Conservation (phyloP, 2,797 vertebrate genomes). For the Eulemur rubriventer region DNA sequence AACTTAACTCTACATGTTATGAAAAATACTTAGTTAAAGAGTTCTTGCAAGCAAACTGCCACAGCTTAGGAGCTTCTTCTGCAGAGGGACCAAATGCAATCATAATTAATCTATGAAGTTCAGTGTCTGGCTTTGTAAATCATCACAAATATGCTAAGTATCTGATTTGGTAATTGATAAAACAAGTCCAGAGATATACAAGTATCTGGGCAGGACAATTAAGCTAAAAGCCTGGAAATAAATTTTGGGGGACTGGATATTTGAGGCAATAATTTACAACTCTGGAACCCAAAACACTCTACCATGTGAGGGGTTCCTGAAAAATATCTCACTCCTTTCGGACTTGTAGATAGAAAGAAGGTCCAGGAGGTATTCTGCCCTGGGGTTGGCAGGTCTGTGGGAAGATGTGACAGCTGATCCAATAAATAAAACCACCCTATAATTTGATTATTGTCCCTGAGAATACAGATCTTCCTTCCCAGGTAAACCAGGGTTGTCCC, state of each 20-base stretch:
- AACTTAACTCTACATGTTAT: background rate
- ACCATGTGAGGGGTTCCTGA: background rate
- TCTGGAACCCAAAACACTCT: background rate
- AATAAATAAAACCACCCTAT: background rate
- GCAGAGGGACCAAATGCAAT: background rate
- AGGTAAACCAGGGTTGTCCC: background rate
- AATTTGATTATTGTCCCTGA: background rate
- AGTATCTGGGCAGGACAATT: background rate
- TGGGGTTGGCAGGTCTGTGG: background rate
- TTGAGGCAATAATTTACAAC: background rate
- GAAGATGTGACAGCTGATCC: background rate
- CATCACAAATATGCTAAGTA: background rate
- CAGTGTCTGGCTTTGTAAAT: background rate
- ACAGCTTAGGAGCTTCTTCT: background rate
- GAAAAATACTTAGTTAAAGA: slow-evolving; percentile 11
- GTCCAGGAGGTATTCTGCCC: background rate
- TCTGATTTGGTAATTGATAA: background rate
- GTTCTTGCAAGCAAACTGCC: slow-evolving; percentile 9
- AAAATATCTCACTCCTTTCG: background rate
- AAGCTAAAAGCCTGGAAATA: background rate
- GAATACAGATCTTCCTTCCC: background rate
- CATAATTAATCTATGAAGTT: slow-evolving; percentile 7
- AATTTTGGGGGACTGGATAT: background rate
- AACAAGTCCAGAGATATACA: background rate
- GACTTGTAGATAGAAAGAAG: background rate